Evolutionary conservation across 2,888 invertebrate genomes (phyloP), one percentile per base, ranked within the genome.

Genomic region (Helobdella robusta): DNA sequence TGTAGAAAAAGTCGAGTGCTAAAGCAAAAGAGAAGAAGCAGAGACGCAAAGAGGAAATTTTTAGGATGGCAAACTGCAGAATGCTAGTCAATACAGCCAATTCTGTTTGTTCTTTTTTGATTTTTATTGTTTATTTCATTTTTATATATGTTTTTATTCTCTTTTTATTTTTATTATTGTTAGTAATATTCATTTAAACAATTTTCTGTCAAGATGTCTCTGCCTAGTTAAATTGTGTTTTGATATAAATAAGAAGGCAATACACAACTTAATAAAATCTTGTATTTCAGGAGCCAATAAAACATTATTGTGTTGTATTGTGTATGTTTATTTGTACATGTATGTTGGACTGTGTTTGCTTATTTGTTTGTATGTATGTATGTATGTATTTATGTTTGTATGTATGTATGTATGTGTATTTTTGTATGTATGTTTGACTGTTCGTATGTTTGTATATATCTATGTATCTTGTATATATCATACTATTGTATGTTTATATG

Each of bases 21-120:
- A 68, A 68, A 61, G 61, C 63, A 15, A 70, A 69, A 62, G 69
- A 69, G n/a, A 70, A 68, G 63, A 69, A 68, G 48, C 20, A 66
- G 58, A 66, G 65, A 52, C 63, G 63, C 50, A 69, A 69, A 61
- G 67, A 70, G 64, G 70, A 62, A 30, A 18, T 28, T 25, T 35
- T 52, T 11, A 48, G 5, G 20, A 23, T 48, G 20, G 20, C 2
- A 48, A 8, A 23, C n/a, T 18, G 6, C 3, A 46, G 4, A 46
- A 8, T 20, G 3, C 8, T 46, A 46, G 8, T 46, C 48, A 46
- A 56, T 30, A 32, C 56, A 56, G 56, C 56, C 56, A 56, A 56
- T 30, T 56, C 56, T 1, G 56, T 56, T 4, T 30, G 56, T 8
- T 30, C 3, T 20, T 6, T 56, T 25, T 11, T 56, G 4, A 32